Conservation (phyloP, 2,113 vertebrate genomes). For the Gallinago jamesoni region DNA sequence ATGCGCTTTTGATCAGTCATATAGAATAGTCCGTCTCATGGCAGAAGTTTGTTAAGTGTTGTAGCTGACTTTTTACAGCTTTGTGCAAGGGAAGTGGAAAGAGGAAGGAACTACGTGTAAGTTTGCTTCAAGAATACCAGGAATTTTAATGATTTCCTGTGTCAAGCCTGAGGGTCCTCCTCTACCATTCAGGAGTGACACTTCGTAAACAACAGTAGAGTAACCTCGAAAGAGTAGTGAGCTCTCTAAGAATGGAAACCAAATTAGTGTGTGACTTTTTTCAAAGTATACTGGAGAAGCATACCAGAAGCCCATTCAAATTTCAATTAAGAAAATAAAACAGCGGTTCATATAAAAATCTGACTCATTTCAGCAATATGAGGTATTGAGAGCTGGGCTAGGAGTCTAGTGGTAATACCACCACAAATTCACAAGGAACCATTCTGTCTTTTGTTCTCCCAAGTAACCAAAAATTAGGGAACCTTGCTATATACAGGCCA, state of each 20-base stretch:
- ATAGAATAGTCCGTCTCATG: not conserved
- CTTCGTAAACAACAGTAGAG: constrained; percentile 40
- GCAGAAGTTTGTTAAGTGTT: not conserved
- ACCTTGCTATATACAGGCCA: not conserved
- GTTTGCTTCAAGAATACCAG: constrained; percentile 48
- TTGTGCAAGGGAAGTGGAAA: not conserved
- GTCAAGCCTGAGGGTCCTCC: constrained; percentile 22
- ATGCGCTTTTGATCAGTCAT: not conserved
- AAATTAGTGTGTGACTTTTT: not conserved
- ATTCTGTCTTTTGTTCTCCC: not conserved
- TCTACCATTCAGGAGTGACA: not conserved
- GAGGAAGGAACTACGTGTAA: not conserved
- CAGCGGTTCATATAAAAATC: not conserved
- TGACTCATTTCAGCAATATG: not conserved
- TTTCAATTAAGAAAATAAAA: constrained; percentile 2
- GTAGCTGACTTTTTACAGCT: not conserved
- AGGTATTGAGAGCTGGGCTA: not conserved
- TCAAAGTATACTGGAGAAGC: not conserved
- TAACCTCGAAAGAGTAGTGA: constrained; percentile 33
- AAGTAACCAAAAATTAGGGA: not conserved
- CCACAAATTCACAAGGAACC: not conserved
- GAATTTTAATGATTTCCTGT: constrained; percentile 73
- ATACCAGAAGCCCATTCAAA: constrained; percentile 2
- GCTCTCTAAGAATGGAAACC: constrained; percentile 50
- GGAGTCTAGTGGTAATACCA: not conserved